phyloP scores from a whole-genome alignment of 1,140 invertebrate genomes.

The Goniozus legneri region DNA sequence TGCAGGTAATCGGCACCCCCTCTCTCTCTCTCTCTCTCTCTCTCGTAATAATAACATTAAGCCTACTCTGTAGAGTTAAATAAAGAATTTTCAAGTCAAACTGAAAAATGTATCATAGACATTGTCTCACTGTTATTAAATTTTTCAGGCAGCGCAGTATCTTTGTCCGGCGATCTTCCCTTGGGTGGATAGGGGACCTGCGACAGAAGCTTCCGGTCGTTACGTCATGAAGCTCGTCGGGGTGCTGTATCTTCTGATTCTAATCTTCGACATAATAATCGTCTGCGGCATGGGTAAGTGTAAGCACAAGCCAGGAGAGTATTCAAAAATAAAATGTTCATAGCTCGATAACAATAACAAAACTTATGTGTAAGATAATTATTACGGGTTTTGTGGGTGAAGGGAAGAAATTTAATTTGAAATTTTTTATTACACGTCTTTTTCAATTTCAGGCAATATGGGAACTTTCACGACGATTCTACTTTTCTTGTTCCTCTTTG shows the following conservation, averaged over 20 bases:
- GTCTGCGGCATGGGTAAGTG: conserved; percentile 68
- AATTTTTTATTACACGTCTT: too few relatives aligned
- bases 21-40: too few relatives aligned
- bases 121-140: background rate
- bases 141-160: conserved; percentile 66
- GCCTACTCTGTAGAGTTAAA: too few relatives aligned
- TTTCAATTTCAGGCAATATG: conserved; percentile 51
- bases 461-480: conserved; percentile 67
- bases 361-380: background rate
- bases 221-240: conserved; percentile 86
- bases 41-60: too few relatives aligned
- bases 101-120: background rate
- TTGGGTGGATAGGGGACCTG: conserved; percentile 82
- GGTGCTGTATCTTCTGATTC: conserved; percentile 74
- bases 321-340: too few relatives aligned
- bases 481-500: conserved; percentile 68
- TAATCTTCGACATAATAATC: conserved; percentile 80
- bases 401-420: background rate
- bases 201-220: conserved; percentile 78
- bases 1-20: conserved; percentile 46
- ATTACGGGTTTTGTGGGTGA: too few relatives aligned
- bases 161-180: conserved; percentile 82
- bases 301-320: too few relatives aligned
- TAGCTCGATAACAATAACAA: background rate
- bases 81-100: background rate